Evolutionary conservation across 1,140 invertebrate species (phyloP).

Genomic region (Ericerus pela): DNA sequence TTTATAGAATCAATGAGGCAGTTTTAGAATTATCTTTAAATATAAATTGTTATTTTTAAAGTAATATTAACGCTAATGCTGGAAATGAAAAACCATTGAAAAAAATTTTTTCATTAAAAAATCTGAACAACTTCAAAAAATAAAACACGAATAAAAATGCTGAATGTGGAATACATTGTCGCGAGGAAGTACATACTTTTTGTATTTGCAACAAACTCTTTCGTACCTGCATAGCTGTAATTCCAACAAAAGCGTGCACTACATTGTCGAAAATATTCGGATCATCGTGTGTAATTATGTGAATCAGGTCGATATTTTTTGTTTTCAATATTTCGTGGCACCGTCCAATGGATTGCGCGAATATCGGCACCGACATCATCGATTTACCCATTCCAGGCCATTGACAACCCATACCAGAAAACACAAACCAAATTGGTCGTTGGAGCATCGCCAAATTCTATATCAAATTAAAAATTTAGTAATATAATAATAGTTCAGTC

Average conservation of each 20-base stretch:
- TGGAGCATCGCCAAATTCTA: constrained; percentile 5
- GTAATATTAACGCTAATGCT: no score
- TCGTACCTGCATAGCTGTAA: constrained; percentile 62
- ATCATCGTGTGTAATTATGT: constrained; percentile 42
- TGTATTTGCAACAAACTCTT: no score
- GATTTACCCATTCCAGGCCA: constrained; percentile 47
- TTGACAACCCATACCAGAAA: constrained; percentile 51
- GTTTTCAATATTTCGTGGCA: constrained; percentile 40
- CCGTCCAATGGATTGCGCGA: constrained; percentile 44
- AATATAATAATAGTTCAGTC: neutral
- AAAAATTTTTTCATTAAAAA: no score
- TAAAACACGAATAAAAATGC: no score
- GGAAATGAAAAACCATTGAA: no score
- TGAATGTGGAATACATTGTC: no score
- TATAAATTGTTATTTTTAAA: no score
- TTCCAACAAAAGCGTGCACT: constrained; percentile 52
- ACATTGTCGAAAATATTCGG: constrained; percentile 42
- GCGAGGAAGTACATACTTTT: no score
- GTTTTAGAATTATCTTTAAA: no score
- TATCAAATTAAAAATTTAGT: neutral
- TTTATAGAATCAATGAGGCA: no score
- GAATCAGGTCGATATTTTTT: constrained; percentile 41
- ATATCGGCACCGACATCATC: constrained; percentile 46
- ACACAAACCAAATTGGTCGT: constrained; percentile 33
- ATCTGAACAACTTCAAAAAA: no score